A percentile compares a stretch with the other conserved stretches of the same genome.
Evolutionary conservation across 1,140 invertebrate species (phyloP).

Genomic region (Dreissena polymorpha): DNA sequence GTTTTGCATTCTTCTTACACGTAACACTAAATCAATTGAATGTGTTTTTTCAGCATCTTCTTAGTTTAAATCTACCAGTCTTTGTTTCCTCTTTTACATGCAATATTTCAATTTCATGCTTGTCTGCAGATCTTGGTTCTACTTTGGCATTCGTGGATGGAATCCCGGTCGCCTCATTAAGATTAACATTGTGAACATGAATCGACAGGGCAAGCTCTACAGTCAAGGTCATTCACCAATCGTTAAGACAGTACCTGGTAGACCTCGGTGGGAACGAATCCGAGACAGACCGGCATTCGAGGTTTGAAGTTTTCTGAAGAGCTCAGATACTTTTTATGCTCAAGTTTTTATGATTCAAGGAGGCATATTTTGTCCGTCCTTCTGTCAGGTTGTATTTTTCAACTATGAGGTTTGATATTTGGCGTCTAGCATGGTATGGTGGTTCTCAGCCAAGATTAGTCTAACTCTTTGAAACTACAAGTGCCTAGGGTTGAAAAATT

Average conservation of each 20-base stretch:
- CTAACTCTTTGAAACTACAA: too few species aligned
- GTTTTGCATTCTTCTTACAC: not conserved
- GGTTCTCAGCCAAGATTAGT: too few species aligned
- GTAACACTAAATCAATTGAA: not conserved
- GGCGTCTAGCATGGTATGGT: too few species aligned
- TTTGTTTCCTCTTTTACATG: too few species aligned
- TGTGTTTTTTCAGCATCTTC: not conserved
- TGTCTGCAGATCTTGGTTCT: constrained; percentile 90
- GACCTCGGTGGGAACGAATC: constrained; percentile 90
- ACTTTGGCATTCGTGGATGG: constrained; percentile 90
- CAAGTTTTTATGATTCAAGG: too few species aligned
- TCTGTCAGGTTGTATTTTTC: too few species aligned
- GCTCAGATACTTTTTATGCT: too few species aligned
- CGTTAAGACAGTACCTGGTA: constrained; percentile 81
- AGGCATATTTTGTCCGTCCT: too few species aligned
- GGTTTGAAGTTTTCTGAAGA: constrained; percentile 57
- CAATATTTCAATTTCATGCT: not conserved
- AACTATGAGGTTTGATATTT: too few species aligned
- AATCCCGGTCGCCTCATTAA: constrained; percentile 84
- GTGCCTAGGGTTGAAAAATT: too few species aligned
- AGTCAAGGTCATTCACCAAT: constrained; percentile 95
- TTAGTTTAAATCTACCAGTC: too few species aligned
- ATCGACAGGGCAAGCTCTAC: constrained; percentile 94
- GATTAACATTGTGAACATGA: constrained; percentile 93
- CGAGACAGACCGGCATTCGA: constrained; percentile 78